Evolutionary conservation across 2,888 invertebrate genomes (phyloP), one percentile per base, ranked within the genome.

Genomic region (Siphonodentalium dalli): DNA sequence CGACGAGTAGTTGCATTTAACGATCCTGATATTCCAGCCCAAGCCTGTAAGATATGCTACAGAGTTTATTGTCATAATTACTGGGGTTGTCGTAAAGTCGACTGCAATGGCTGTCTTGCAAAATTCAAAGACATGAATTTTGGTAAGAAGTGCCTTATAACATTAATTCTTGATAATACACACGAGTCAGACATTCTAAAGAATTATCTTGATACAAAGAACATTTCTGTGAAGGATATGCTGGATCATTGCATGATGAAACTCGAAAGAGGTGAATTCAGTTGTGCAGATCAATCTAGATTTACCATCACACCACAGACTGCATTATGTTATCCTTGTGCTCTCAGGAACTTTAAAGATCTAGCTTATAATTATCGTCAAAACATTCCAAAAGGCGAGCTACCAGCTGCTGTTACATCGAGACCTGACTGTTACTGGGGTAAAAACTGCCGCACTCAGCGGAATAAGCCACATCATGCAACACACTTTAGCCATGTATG

Each of bases 401-500:
- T 79, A 23, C 77, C 79, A 48, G 71, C 74, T 75, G 65, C 58
- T 34, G 75, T 71, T 3, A 71, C 58, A 3, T 61, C 61, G 11
- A 50, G 78, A 51, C 65, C 75, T 24, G 70, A 80, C 52, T 81
- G 81, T 52, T 75, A 79, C 58, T 81, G 79, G 79, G 81, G 81
- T 4, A 72, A 65, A 50, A 75, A 78, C 50, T 81, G 81, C 59
- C 58, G 79, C 37, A 81, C 81, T 20, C 80, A 80, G 60, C 63
- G 54, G 33, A 74, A 74, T 58, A 77, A 74, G 55, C 73, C 72
- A 11, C 66, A 69, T 23, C 80, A 80, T 63, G 77, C 78, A 28
- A 46, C n/a, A n/a, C n/a, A n/a, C n/a, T n/a, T n/a, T n/a, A n/a
- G n/a, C n/a, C n/a, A n/a, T n/a, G n/a, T n/a, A n/a, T n/a, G n/a